Base-by-base conservation (phyloP, 2,797 vertebrate species). In the Dendrocincla fuliginosa region DNA sequence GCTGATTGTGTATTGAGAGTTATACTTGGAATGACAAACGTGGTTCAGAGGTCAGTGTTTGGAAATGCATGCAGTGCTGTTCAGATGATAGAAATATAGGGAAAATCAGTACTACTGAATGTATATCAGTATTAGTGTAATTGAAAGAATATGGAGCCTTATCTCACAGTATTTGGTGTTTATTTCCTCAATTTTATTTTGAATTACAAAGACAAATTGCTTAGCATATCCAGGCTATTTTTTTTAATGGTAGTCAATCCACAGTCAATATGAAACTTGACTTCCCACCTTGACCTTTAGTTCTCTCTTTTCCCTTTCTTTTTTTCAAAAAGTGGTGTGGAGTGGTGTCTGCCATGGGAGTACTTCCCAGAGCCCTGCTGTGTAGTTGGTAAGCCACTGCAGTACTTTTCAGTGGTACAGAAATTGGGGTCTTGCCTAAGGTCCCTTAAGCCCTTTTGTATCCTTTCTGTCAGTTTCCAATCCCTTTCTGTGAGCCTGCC, bases 131-230 rank as follows among this genome's bases (percentile, higher is more conserved):
- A 19, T 56, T 76, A 70, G 50, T 25, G 33, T 79, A 82, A 84
- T 88, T 76, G 59, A 41, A 79, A 69, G 67, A 79, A 56, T 49
- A 74, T 8, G 23, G 44, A 30, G 41, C 67, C 55, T 94, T 94
- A 88, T 50, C 87, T 95, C 42, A 8, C 55, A 35, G 52, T 60
- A 17, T 70, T 89, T 77, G 50, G 23, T 85, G 56, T 63, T 92
- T 89, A 56, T 92, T 89, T 90, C 71, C 47, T 83, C 78, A 49
- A 22, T 79, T 93, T 84, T 90, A 13, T 52, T 90, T 84, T 84
- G 41, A 87, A 95, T 89, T 93, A 67, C 93, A 77, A 92, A 90
- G 64, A 74, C 68, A 88, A 78, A 93, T 44, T 92, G 35, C 78
- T 90, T 95, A 88, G 61, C 84, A 64, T 74, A 76, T 87, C 41